These are phyloP conservation scores for Monoplex corrugatus DNA, from an alignment of 2,888 invertebrate species.

Conservation along the genomic window DNA sequence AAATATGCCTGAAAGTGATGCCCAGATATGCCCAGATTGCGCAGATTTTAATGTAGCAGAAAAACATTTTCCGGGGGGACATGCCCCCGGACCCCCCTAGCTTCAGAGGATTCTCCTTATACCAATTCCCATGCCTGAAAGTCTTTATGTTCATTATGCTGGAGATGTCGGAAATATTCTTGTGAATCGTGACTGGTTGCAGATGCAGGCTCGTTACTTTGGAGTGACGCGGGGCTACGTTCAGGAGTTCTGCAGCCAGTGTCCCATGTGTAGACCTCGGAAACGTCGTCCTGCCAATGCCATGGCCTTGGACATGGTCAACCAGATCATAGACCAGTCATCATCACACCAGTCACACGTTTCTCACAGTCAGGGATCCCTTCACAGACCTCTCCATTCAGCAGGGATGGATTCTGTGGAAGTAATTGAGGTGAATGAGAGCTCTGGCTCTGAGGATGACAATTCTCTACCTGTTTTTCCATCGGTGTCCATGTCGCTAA, in stretches of 20 bases:
- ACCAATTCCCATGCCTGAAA: too few species aligned
- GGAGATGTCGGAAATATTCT: too few species aligned
- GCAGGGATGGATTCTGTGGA: background rate
- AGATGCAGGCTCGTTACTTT: constrained; percentile 14
- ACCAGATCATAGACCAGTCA: background rate
- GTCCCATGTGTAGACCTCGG: background rate
- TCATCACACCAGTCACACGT: background rate
- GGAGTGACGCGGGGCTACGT: constrained; percentile 31
- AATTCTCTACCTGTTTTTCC: background rate
- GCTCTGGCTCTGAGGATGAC: background rate
- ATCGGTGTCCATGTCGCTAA: background rate
- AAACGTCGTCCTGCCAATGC: background rate
- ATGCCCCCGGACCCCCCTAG: too few species aligned
- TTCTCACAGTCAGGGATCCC: background rate
- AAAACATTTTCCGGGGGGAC: too few species aligned
- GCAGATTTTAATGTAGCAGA: too few species aligned
- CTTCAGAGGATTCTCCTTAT: too few species aligned
- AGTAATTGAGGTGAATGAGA: background rate
- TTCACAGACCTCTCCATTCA: background rate
- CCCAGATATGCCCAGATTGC: too few species aligned
- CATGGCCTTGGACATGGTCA: background rate
- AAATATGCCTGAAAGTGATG: too few species aligned
- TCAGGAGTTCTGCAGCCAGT: constrained; percentile 37
- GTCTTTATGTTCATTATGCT: too few species aligned
- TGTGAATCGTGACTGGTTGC: too few species aligned